Percentiles rank a stretch among this genome's conserved stretches.
These are phyloP conservation scores for Caenorhabditis panamensis DNA, from an alignment of 2,888 invertebrate genomes.

Conservation along the genomic window DNA sequence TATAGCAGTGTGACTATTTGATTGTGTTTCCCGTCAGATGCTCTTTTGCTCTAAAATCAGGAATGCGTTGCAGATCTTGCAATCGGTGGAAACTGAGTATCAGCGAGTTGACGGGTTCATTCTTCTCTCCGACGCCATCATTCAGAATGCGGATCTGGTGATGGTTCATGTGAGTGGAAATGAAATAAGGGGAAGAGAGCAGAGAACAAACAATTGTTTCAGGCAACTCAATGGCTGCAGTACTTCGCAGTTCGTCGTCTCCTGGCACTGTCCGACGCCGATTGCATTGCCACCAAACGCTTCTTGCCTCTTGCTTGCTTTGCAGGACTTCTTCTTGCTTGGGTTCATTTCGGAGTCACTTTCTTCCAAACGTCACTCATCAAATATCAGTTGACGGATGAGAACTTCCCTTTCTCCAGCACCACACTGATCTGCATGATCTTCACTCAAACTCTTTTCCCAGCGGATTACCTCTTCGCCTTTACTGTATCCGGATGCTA, in stretches of 20 bases:
- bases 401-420: constrained; percentile 70
- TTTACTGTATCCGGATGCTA: constrained; percentile 80
- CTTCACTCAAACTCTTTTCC: constrained; percentile 80
- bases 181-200: background rate
- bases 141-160: constrained; percentile 66
- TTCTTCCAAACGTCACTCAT: constrained; percentile 77
- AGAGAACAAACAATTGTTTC: constrained; percentile 9
- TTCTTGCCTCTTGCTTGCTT: constrained; percentile 75
- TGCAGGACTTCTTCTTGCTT: constrained; percentile 71
- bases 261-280: constrained; percentile 74
- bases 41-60: constrained; percentile 32
- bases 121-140: constrained; percentile 60
- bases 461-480: constrained; percentile 79
- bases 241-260: constrained; percentile 74
- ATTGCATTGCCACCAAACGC: constrained; percentile 70
- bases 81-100: constrained; percentile 70
- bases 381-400: constrained; percentile 78
- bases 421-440: constrained; percentile 78
- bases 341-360: constrained; percentile 79
- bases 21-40: constrained; percentile 13
- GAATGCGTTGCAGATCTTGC: constrained; percentile 62
- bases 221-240: constrained; percentile 74
- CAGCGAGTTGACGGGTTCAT: constrained; percentile 72
- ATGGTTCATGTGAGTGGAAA: constrained; percentile 69
- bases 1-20: constrained; percentile 9